These are phyloP conservation scores for Stenodera caucasica DNA, from an alignment of 2,888 invertebrate genomes.

Conservation along the genomic window DNA sequence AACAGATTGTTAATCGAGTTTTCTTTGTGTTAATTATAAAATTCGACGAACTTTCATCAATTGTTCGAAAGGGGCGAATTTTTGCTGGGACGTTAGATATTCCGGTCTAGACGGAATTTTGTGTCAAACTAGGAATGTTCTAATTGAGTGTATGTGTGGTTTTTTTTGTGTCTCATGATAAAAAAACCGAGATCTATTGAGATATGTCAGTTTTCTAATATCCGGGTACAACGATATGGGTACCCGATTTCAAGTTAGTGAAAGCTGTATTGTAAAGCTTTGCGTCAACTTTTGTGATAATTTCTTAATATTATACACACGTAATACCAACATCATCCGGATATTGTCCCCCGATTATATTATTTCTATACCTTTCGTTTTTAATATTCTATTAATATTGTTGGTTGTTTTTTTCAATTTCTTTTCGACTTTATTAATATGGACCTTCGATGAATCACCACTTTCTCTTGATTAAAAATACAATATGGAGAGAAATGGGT, in stretches of 20 bases:
- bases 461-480: constrained; percentile 5
- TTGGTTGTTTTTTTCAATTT: too few species aligned
- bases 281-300: constrained; percentile 22
- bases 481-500: not conserved
- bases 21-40: not conserved
- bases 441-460: constrained; percentile 1
- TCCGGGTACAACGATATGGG: constrained; percentile 45
- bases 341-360: not conserved
- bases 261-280: constrained; percentile 33
- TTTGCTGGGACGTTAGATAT: too few species aligned
- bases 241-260: constrained; percentile 39
- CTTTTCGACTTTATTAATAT: not conserved
- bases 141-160: too few species aligned
- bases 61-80: not conserved
- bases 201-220: constrained; percentile 33
- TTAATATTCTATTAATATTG: not conserved
- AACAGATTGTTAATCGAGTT: not conserved
- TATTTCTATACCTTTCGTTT: constrained; percentile 6
- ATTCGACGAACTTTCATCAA: not conserved
- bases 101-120: too few species aligned
- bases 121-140: too few species aligned
- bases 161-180: too few species aligned
- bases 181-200: not conserved
- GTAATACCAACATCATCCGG: constrained; percentile 17
- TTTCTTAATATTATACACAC: constrained; percentile 7